Conservation (phyloP, 2,797 vertebrate species). For the Propithecus deckenii region DNA sequence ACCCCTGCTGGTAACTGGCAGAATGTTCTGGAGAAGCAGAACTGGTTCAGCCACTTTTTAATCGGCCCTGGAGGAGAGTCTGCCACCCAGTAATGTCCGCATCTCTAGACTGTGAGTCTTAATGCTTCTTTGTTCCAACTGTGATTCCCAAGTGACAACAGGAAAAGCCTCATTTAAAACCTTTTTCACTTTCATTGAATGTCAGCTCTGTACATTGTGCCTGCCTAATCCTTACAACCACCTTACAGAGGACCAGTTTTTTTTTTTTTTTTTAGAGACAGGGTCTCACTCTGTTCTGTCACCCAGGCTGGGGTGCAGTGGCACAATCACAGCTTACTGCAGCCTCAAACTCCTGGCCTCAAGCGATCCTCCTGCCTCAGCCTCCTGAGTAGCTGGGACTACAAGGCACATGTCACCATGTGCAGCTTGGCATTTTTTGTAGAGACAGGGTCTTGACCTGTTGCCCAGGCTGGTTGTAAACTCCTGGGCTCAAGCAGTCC, state of each 20-base stretch:
- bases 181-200: background rate
- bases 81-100: background rate
- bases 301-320: no score
- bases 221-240: background rate
- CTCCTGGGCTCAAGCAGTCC: background rate
- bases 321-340: background rate
- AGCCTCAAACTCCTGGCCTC: background rate
- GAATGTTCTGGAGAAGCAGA: background rate
- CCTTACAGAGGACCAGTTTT: background rate
- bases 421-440: background rate
- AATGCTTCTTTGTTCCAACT: background rate
- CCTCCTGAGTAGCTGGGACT: background rate
- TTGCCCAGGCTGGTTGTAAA: background rate
- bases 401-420: background rate
- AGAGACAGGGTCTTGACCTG: background rate
- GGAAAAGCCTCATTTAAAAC: background rate
- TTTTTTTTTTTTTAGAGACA: background rate
- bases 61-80: no score
- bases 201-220: background rate
- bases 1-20: background rate
- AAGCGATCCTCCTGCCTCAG: background rate
- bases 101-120: background rate
- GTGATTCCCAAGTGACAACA: background rate
- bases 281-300: background rate
- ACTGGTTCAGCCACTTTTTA: background rate